Evolutionary conservation across 2,113 vertebrate genomes (phyloP).

Genomic region (Petaurus breviceps): DNA sequence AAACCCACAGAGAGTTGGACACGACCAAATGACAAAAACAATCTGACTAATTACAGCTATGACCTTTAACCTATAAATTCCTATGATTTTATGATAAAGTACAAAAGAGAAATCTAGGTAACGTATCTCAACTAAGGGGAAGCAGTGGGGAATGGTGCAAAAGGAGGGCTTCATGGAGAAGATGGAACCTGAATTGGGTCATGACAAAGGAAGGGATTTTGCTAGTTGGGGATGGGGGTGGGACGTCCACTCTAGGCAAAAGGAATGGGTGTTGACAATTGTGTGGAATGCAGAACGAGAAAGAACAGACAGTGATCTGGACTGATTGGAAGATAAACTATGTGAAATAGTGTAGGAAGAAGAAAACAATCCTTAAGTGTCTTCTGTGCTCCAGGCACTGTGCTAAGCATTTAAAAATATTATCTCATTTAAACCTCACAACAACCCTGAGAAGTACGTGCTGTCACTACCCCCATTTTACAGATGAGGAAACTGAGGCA

Average conservation of each 20-base stretch:
- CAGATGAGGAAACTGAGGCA: not conserved
- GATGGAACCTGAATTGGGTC: not conserved
- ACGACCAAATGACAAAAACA: no score
- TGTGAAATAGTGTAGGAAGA: not conserved
- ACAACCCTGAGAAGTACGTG: not conserved
- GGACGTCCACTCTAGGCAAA: not conserved
- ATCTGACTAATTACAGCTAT: not conserved
- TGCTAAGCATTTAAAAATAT: not conserved
- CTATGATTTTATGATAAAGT: not conserved
- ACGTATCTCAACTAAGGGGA: not conserved
- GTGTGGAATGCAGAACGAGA: not conserved
- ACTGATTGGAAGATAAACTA: not conserved
- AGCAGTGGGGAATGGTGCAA: no score
- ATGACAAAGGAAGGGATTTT: not conserved
- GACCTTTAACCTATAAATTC: not conserved
- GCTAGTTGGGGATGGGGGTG: not conserved
- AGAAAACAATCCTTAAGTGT: no score
- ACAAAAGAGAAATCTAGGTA: not conserved
- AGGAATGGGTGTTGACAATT: not conserved
- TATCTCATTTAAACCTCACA: not conserved
- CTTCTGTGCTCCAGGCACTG: no score
- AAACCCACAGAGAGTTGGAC: no score
- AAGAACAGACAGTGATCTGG: not conserved
- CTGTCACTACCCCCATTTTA: not conserved
- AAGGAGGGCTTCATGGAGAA: not conserved